phyloP scores from a whole-genome alignment of 2,888 invertebrate species.

The Girardia tigrina region DNA sequence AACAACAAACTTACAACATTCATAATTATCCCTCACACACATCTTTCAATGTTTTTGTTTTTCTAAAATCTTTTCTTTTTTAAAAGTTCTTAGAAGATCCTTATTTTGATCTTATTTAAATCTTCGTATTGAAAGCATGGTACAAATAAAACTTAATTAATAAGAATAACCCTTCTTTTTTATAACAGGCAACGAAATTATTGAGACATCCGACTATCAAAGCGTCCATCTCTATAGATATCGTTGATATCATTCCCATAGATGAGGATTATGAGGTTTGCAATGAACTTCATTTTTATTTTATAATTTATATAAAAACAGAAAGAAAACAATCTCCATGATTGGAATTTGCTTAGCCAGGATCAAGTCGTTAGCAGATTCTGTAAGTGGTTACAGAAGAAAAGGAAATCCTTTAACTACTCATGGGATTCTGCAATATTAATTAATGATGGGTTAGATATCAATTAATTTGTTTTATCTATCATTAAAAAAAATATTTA shows the following conservation, averaged over 20 bases:
- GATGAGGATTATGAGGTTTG: conserved; percentile 27
- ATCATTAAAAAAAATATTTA: too few relatives aligned
- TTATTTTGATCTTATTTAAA: too few relatives aligned
- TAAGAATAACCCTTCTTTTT: too few relatives aligned
- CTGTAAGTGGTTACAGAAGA: neutral
- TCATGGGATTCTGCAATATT: neutral
- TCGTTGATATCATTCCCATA: conserved; percentile 26
- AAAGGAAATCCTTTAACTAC: neutral
- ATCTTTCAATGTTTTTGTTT: too few relatives aligned
- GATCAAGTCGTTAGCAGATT: neutral
- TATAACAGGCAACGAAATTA: conserved; percentile 25
- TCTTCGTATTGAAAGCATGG: too few relatives aligned
- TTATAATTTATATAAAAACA: too few relatives aligned
- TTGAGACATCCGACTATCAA: neutral
- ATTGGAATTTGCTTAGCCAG: neutral
- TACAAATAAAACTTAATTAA: too few relatives aligned
- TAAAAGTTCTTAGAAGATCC: too few relatives aligned
- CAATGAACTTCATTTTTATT: too few relatives aligned
- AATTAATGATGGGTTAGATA: neutral
- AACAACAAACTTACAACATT: too few relatives aligned
- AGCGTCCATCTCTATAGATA: conserved; percentile 18
- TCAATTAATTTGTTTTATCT: neutral
- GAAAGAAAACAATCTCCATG: neutral
- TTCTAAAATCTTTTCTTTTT: too few relatives aligned
- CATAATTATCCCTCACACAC: too few relatives aligned